Percentiles rank a stretch among this genome's conserved stretches.
Evolutionary conservation across 35 echinoderm and acorn worm species (phyloP).

Genomic region (Acanthaster planci): DNA sequence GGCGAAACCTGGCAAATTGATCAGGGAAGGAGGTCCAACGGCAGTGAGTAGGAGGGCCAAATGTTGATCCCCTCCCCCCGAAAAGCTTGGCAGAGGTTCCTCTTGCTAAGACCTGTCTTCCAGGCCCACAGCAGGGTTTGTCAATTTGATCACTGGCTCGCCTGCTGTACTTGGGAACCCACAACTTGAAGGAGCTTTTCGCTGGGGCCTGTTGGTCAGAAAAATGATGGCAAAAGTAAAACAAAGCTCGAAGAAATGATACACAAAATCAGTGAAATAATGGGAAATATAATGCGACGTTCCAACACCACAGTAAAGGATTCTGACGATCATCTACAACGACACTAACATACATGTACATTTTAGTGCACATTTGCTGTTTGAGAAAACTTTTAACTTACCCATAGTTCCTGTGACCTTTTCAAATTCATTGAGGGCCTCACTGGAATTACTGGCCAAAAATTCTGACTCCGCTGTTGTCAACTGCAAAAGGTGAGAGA

Average conservation of each 20-base stretch:
- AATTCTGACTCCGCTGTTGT: conserved; percentile 56
- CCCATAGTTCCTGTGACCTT: conserved; percentile 90
- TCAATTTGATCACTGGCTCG: conserved; percentile 44
- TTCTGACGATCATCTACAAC: neutral
- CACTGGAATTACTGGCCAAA: conserved; percentile 75
- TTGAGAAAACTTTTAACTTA: conserved; percentile 37
- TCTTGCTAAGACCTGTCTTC: no score
- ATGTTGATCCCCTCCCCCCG: no score
- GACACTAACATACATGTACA: neutral
- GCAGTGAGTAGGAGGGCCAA: no score
- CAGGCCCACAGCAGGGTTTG: no score
- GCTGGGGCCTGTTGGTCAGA: conserved; percentile 49
- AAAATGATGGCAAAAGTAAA: neutral
- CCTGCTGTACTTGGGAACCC: conserved; percentile 79
- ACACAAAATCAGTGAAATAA: neutral
- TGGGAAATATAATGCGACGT: no score
- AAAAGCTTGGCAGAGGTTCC: no score
- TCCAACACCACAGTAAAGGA: no score
- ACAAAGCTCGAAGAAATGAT: neutral
- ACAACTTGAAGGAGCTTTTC: conserved; percentile 78
- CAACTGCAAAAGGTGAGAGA: conserved; percentile 46
- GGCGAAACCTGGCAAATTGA: no score
- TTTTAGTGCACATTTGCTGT: neutral
- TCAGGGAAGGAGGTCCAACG: no score
- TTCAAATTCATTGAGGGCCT: conserved; percentile 96